Conservation (phyloP, 2,113 vertebrate species). For the Rutilus rutilus region DNA sequence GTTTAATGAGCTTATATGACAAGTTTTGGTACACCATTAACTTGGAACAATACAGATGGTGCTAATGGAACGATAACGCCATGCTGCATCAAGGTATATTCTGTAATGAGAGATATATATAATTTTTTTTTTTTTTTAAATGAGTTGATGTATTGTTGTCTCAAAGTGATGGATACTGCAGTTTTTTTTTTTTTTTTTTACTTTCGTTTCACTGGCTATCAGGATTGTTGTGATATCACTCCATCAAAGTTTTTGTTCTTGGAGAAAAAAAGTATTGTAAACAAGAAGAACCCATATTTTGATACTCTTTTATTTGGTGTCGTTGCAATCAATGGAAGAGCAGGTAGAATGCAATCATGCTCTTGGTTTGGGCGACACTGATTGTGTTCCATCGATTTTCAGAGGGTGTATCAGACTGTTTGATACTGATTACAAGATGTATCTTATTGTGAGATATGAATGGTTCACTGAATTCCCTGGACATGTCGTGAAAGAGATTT, state of each 20-base stretch:
- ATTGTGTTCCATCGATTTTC: constrained; percentile 38
- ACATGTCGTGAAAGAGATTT: constrained; percentile 55
- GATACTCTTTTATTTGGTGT: constrained; percentile 7
- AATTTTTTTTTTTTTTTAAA: no score
- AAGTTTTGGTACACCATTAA: not conserved
- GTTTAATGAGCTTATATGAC: not conserved
- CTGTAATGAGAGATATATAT: no score
- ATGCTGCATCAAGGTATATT: not conserved
- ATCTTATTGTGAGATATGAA: constrained; percentile 40
- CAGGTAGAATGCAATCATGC: not conserved
- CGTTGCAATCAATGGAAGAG: constrained; percentile 13
- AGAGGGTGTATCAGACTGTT: not conserved
- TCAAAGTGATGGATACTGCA: not conserved
- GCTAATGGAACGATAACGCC: not conserved
- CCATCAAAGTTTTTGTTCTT: constrained; percentile 6
- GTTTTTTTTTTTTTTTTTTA: not conserved
- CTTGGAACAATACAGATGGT: not conserved
- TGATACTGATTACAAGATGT: constrained; percentile 29
- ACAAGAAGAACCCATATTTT: not conserved
- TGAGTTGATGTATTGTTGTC: not conserved
- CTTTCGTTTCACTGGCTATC: not conserved
- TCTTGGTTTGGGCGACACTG: not conserved
- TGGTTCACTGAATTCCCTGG: not conserved
- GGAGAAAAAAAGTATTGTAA: not conserved
- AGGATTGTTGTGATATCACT: not conserved